These are phyloP conservation scores for Mormyrops attenuatus DNA, from an alignment of 2,797 vertebrate species.

Conservation along the genomic window DNA sequence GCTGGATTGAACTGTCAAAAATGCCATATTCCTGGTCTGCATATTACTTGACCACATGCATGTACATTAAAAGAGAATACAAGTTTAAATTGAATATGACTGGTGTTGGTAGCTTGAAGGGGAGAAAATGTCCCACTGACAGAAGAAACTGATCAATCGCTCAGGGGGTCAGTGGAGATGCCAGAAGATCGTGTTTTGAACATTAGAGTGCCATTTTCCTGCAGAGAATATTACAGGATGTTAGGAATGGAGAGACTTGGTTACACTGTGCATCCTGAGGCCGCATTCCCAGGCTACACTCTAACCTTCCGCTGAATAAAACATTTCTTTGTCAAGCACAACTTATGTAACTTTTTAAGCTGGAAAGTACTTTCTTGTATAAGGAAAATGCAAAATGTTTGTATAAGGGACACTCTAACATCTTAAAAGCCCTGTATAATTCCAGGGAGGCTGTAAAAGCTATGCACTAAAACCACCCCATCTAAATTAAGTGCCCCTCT, in stretches of 20 bases:
- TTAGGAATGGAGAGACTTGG: not conserved
- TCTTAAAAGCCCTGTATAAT: not conserved
- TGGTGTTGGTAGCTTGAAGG: not conserved
- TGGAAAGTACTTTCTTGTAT: not conserved
- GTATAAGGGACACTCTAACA: not conserved
- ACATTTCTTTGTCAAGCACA: not conserved
- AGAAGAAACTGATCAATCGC: not conserved
- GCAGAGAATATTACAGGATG: not conserved
- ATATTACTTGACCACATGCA: not conserved
- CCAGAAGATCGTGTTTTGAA: not conserved
- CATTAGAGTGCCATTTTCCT: not conserved
- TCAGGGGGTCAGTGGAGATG: not conserved
- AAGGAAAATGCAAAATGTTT: slow-evolving; percentile 12
- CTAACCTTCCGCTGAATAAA: not conserved
- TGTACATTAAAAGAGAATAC: not conserved
- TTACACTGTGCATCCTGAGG: not conserved
- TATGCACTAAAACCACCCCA: not conserved
- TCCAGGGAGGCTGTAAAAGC: not conserved
- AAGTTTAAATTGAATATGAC: not conserved
- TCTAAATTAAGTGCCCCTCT: not conserved
- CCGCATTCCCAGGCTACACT: not conserved
- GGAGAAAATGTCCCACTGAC: not conserved
- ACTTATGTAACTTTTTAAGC: not conserved
- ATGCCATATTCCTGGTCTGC: not conserved
- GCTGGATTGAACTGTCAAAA: not conserved